Percentiles rank a stretch among this genome's conserved stretches.
phyloP scores from a whole-genome alignment of 2,113 vertebrate species.

The Dasyurus viverrinus region DNA sequence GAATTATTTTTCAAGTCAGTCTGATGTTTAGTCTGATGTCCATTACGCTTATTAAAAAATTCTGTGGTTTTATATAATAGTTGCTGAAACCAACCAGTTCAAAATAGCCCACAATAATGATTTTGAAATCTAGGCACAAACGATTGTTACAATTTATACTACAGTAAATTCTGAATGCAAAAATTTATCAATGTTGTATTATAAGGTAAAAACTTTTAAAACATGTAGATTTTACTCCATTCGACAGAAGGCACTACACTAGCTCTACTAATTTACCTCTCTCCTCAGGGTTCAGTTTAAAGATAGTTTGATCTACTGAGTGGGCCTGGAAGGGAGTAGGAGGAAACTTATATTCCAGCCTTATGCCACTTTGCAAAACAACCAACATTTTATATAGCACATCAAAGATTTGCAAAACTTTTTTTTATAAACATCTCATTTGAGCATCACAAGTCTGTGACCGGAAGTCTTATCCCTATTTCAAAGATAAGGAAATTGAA shows the following conservation, averaged over 20 bases:
- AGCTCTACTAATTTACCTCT: background rate
- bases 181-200: background rate
- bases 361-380: background rate
- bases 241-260: background rate
- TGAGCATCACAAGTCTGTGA: background rate
- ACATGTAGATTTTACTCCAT: background rate
- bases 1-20: slow-evolving; percentile 10
- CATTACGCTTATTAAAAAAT: background rate
- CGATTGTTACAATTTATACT: background rate
- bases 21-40: background rate
- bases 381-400: background rate
- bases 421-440: background rate
- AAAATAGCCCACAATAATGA: slow-evolving; percentile 21
- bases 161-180: background rate
- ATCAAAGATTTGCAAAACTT: background rate
- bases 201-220: background rate
- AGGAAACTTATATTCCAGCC: background rate
- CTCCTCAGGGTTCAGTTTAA: background rate
- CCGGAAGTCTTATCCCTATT: background rate
- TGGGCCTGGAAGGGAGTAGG: background rate
- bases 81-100: background rate
- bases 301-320: background rate
- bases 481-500: background rate
- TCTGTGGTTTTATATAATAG: slow-evolving; percentile 4
- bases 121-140: background rate